phyloP scores from a whole-genome alignment of 2,113 vertebrate genomes.

The Macrotis lagotis region DNA sequence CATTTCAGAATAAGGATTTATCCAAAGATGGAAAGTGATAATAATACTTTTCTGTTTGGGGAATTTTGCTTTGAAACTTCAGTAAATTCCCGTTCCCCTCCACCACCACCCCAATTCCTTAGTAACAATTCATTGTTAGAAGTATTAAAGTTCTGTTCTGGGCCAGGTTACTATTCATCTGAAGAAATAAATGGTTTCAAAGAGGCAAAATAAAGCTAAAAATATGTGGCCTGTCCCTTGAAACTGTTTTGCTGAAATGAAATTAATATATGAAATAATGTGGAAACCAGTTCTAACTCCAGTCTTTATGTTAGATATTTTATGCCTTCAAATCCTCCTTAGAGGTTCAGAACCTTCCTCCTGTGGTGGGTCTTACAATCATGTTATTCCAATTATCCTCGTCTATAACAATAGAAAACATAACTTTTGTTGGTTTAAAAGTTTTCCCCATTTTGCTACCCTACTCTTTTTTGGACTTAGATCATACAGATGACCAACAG shows the following conservation, averaged over 20 bases:
- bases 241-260: constrained; percentile 45
- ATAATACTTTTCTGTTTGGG: neutral
- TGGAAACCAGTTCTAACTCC: constrained; percentile 31
- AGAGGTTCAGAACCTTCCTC: constrained; percentile 50
- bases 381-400: constrained; percentile 18
- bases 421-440: constrained; percentile 43
- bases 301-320: constrained; percentile 38
- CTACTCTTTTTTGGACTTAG: neutral
- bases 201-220: constrained; percentile 14
- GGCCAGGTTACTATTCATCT: constrained; percentile 33
- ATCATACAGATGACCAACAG: neutral
- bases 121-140: constrained; percentile 2
- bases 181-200: constrained; percentile 13
- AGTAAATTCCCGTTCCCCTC: neutral
- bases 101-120: neutral
- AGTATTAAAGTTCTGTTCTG: neutral
- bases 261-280: neutral
- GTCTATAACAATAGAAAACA: neutral
- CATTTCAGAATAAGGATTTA: neutral
- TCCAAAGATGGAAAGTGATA: constrained; percentile 17
- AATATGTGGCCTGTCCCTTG: neutral
- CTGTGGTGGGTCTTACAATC: constrained; percentile 1
- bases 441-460: constrained; percentile 22
- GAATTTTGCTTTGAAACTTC: neutral
- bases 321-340: constrained; percentile 16